Conservation (phyloP, 2,113 vertebrate species). For the Macquaria australasica region DNA sequence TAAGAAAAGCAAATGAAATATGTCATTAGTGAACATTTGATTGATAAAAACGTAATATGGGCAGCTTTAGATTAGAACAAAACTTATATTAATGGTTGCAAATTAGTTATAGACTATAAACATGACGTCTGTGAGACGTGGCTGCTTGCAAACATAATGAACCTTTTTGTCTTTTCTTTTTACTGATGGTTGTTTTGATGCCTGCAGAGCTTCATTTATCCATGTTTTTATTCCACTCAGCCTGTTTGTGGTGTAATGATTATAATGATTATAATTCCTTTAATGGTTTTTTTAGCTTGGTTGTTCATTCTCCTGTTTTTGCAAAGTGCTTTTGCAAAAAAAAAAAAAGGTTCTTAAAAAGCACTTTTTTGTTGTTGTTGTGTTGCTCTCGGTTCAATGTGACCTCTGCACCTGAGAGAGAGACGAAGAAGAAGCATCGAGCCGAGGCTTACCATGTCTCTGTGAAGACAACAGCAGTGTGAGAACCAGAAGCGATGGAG, state of each 20-base stretch:
- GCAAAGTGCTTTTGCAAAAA: background rate
- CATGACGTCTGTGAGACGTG: background rate
- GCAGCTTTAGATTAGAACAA: too few relatives aligned
- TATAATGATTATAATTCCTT: background rate
- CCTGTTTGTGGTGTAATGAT: background rate
- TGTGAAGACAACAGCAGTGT: conserved; percentile 46
- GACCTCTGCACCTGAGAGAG: conserved; percentile 49
- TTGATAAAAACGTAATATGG: background rate
- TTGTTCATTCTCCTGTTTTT: background rate
- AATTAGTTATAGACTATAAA: background rate
- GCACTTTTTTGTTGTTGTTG: background rate
- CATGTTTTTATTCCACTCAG: background rate
- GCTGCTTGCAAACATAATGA: background rate
- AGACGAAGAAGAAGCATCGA: background rate
- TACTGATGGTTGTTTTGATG: background rate
- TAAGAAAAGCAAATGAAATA: background rate
- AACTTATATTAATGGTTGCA: background rate
- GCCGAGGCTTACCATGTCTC: conserved; percentile 54
- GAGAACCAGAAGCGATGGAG: conserved; percentile 51
- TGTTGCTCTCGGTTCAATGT: conserved; percentile 7
- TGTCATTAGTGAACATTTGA: background rate
- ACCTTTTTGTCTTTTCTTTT: background rate
- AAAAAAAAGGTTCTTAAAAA: background rate
- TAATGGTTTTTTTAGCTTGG: background rate
- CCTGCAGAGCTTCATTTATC: background rate